These are phyloP conservation scores for Syrphus vitripennis DNA, from an alignment of 2,888 invertebrate genomes.

Conservation along the genomic window DNA sequence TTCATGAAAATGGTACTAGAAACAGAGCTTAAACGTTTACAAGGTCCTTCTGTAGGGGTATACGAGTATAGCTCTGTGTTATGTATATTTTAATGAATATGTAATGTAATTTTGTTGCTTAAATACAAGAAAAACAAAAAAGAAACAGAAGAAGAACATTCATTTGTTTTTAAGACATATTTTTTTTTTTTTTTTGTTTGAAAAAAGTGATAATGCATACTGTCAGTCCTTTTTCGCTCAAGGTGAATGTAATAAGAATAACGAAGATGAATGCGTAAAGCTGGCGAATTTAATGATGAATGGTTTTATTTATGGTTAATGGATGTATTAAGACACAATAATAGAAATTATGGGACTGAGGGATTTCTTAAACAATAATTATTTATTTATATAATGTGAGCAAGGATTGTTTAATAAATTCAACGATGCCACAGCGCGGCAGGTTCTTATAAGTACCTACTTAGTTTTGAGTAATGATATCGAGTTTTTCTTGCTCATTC, in stretches of 20 bases:
- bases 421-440: background rate
- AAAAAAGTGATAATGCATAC: slow-evolving; percentile 36
- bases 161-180: slow-evolving; percentile 50
- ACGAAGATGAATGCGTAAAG: slow-evolving; percentile 33
- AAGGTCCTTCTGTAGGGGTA: background rate
- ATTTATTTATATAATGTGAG: background rate
- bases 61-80: background rate
- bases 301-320: background rate
- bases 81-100: slow-evolving; percentile 10
- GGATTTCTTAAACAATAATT: background rate
- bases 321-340: slow-evolving; percentile 16
- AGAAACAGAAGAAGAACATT: slow-evolving; percentile 25
- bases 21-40: slow-evolving; percentile 1
- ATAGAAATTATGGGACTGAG: background rate
- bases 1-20: background rate
- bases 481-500: too few species aligned
- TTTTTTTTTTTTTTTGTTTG: too few species aligned
- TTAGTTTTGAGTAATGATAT: background rate
- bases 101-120: slow-evolving; percentile 34
- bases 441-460: background rate
- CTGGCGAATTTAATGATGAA: background rate
- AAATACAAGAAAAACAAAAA: background rate
- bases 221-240: slow-evolving; percentile 35
- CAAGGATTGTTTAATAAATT: background rate
- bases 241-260: slow-evolving; percentile 46